Evolutionary conservation across 2,113 vertebrate genomes (phyloP).

Genomic region (Vidua chalybeata): DNA sequence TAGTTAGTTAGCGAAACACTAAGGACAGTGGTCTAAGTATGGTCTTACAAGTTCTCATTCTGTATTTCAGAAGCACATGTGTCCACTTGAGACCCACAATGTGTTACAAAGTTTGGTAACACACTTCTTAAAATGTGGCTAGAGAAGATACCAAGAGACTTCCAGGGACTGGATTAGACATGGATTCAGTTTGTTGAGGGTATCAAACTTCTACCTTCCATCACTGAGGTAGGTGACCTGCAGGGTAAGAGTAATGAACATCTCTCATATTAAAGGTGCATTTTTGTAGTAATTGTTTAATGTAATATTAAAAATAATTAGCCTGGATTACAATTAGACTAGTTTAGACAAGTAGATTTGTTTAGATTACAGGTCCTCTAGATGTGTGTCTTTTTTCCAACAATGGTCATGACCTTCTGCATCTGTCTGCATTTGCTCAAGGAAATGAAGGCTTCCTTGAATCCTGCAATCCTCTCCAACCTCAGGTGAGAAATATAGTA

Average conservation of each 20-base stretch:
- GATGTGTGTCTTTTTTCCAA: neutral
- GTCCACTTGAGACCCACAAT: neutral
- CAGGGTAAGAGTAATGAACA: neutral
- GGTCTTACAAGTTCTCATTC: neutral
- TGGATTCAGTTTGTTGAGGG: neutral
- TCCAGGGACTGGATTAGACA: neutral
- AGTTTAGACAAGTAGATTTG: neutral
- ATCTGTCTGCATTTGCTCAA: neutral
- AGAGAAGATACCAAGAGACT: neutral
- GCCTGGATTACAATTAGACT: neutral
- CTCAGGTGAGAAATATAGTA: neutral
- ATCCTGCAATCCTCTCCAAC: neutral
- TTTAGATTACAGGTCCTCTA: neutral
- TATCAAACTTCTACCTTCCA: neutral
- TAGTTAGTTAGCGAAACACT: no score
- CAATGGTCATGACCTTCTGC: neutral
- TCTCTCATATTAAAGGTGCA: neutral
- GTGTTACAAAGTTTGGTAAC: neutral
- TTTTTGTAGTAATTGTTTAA: neutral
- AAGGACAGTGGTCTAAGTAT: neutral
- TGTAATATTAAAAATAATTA: neutral
- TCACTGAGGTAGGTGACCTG: neutral
- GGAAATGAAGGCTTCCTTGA: neutral
- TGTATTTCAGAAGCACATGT: neutral
- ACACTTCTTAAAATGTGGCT: neutral